A percentile compares a stretch with the other conserved stretches of the same genome.
These are phyloP conservation scores for Prosopocoilus inquinatus DNA, from an alignment of 2,888 invertebrate genomes.

Conservation along the genomic window DNA sequence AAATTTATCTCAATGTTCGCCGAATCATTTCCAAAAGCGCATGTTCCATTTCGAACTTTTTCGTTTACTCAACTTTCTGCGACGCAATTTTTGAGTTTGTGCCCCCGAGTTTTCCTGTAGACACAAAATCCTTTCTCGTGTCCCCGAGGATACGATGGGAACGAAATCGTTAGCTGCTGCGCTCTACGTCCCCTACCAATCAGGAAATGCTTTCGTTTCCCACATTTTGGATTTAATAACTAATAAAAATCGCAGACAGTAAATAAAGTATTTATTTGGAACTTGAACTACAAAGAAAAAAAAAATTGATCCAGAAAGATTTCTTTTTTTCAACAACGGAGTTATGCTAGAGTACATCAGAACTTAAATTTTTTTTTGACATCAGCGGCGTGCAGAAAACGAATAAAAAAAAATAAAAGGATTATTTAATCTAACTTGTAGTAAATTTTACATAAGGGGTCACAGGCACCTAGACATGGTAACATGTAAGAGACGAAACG, in stretches of 20 bases:
- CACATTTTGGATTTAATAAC: too few relatives aligned
- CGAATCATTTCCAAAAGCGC: too few relatives aligned
- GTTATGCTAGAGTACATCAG: conserved; percentile 19
- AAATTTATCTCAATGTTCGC: too few relatives aligned
- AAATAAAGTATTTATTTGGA: conserved; percentile 30
- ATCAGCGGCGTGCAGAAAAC: conserved; percentile 31
- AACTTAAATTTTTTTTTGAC: conserved; percentile 24
- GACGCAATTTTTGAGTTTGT: too few relatives aligned
- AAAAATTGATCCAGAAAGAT: conserved; percentile 28
- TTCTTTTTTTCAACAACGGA: conserved; percentile 17
- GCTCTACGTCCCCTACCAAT: too few relatives aligned
- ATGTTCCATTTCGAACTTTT: too few relatives aligned
- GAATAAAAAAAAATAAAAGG: conserved; percentile 11
- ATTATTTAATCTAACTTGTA: conserved; percentile 21
- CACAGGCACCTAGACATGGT: conserved; percentile 47
- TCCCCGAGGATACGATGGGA: too few relatives aligned
- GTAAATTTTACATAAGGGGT: conserved; percentile 28
- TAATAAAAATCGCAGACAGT: not conserved
- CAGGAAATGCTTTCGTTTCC: too few relatives aligned
- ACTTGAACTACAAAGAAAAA: conserved; percentile 32
- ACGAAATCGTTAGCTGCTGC: too few relatives aligned
- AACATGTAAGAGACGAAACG: conserved; percentile 35
- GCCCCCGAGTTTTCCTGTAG: too few relatives aligned
- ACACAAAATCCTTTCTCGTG: too few relatives aligned
- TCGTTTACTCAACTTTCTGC: too few relatives aligned